Evolutionary conservation across 1,140 invertebrate genomes (phyloP).

Genomic region (Brachionus rubens): DNA sequence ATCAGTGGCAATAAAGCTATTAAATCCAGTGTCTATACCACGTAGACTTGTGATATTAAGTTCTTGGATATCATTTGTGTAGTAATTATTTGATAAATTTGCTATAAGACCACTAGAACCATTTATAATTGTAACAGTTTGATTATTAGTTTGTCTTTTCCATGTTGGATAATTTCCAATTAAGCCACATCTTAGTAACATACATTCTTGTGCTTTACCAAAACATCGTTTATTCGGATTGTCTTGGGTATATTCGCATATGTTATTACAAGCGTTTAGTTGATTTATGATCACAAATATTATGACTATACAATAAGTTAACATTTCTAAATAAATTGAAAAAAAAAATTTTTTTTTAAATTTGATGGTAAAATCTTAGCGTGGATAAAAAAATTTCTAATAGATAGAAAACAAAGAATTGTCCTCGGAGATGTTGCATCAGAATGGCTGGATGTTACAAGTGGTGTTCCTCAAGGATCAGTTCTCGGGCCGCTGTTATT

Average conservation of each 20-base stretch:
- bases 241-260: not conserved
- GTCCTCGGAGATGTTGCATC: no score
- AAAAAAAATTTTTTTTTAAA: not conserved
- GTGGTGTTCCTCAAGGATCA: no score
- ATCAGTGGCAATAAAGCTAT: conserved; percentile 2
- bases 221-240: not conserved
- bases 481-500: no score
- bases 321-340: conserved; percentile 2
- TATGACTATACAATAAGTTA: not conserved
- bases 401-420: no score
- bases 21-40: not conserved
- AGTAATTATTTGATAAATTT: not conserved
- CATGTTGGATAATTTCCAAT: not conserved
- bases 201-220: not conserved
- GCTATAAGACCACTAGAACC: not conserved
- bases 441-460: no score
- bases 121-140: not conserved
- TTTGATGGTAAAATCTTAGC: not conserved
- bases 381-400: no score
- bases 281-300: not conserved
- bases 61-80: not conserved
- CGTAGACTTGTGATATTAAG: not conserved
- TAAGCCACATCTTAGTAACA: not conserved
- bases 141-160: not conserved
- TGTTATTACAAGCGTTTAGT: not conserved